These are phyloP conservation scores for Sitodiplosis mosellana DNA, from an alignment of 1,140 invertebrate species.

Conservation along the genomic window DNA sequence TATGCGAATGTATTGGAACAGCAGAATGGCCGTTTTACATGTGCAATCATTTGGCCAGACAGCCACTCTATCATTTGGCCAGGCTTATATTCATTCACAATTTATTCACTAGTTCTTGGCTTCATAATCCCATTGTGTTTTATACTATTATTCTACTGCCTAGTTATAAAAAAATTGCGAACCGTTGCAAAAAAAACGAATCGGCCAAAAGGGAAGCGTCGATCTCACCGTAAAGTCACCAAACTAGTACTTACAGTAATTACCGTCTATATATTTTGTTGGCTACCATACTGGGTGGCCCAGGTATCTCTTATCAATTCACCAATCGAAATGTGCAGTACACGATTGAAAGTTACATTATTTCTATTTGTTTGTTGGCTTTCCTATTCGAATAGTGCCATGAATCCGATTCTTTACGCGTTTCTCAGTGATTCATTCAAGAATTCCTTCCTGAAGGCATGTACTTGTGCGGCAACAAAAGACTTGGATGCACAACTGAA, in stretches of 20 bases:
- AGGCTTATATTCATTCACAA: conserved; percentile 54
- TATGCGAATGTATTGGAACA: conserved; percentile 56
- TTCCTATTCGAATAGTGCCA: conserved; percentile 90
- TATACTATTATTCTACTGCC: conserved; percentile 89
- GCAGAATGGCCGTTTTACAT: conserved; percentile 36
- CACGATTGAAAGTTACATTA: conserved; percentile 49
- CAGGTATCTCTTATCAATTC: conserved; percentile 52
- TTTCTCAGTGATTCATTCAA: conserved; percentile 89
- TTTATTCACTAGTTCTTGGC: conserved; percentile 82
- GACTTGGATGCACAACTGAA: conserved; percentile 75
- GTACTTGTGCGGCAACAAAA: conserved; percentile 61
- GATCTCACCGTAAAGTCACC: conserved; percentile 81
- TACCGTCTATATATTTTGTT: conserved; percentile 92
- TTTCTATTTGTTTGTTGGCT: conserved; percentile 72
- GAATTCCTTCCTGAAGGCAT: conserved; percentile 85
- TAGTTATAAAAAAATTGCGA: conserved; percentile 79
- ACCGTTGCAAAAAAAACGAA: conserved; percentile 69
- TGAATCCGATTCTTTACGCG: conserved; percentile 94
- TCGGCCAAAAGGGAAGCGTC: conserved; percentile 79
- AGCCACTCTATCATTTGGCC: conserved; percentile 30
- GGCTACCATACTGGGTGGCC: conserved; percentile 90
- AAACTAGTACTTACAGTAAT: conserved; percentile 89
- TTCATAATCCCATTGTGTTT: conserved; percentile 83
- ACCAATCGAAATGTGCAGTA: conserved; percentile 44
- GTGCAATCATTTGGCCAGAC: conserved; percentile 68